These are phyloP conservation scores for Aphyosemion australe DNA, from an alignment of 2,113 vertebrate species.

Conservation along the genomic window DNA sequence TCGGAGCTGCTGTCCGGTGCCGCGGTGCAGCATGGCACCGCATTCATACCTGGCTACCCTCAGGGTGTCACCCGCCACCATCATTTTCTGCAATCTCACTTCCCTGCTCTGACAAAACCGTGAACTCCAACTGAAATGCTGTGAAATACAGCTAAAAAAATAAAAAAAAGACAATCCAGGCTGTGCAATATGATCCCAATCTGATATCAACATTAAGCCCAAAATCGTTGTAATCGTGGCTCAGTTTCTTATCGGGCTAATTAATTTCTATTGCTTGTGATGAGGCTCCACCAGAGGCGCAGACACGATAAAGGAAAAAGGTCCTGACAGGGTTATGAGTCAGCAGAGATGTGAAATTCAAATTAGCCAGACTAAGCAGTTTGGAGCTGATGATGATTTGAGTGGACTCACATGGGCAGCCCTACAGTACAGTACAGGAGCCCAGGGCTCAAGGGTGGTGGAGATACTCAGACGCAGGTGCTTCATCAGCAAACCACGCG, in stretches of 20 bases:
- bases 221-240: conserved; percentile 54
- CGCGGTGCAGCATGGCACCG: conserved; percentile 15
- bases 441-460: conserved; percentile 47
- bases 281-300: conserved; percentile 57
- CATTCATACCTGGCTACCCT: conserved; percentile 45
- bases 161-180: conserved; percentile 20
- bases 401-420: conserved; percentile 68
- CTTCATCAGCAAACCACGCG: conserved; percentile 65
- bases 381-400: conserved; percentile 72
- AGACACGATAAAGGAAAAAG: conserved; percentile 71
- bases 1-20: conserved; percentile 56
- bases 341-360: conserved; percentile 77
- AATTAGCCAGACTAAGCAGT: conserved; percentile 76
- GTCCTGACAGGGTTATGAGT: conserved; percentile 76
- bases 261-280: conserved; percentile 61
- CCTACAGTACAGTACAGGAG: conserved; percentile 62
- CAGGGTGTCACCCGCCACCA: conserved; percentile 42
- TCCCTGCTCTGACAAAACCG: conserved; percentile 35
- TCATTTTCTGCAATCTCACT: conserved; percentile 48
- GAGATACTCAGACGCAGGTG: conserved; percentile 64
- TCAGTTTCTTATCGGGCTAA: conserved; percentile 58
- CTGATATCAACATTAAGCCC: conserved; percentile 47
- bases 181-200: conserved; percentile 33
- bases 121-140: conserved; percentile 44
- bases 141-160: conserved; percentile 47